These are phyloP conservation scores for Tetrax tetrax DNA, from an alignment of 2,113 vertebrate genomes.

Conservation along the genomic window DNA sequence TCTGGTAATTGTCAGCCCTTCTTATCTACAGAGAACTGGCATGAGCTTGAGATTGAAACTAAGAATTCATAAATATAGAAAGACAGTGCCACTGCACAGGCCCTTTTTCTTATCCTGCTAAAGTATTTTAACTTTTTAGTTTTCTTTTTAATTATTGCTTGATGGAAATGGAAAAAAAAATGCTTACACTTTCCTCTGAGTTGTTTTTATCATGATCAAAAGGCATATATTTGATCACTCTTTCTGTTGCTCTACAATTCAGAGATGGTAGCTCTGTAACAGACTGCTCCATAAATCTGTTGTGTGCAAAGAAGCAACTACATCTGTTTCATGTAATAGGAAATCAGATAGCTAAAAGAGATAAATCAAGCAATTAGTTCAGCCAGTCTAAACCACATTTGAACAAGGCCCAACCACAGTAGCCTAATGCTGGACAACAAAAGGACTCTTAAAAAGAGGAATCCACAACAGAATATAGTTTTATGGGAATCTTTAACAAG, in stretches of 20 bases:
- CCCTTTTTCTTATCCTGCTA: neutral
- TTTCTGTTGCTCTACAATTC: neutral
- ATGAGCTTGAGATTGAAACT: neutral
- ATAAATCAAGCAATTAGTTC: conserved; percentile 2
- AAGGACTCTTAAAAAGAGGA: neutral
- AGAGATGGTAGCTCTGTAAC: neutral
- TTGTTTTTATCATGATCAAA: neutral
- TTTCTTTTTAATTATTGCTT: neutral
- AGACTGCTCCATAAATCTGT: neutral
- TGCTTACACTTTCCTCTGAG: neutral
- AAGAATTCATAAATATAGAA: neutral
- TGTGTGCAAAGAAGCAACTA: neutral
- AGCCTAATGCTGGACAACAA: neutral
- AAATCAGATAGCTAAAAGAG: neutral
- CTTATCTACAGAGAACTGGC: neutral
- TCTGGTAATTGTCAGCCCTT: neutral
- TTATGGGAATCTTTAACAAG: neutral
- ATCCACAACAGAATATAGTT: neutral
- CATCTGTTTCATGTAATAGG: neutral
- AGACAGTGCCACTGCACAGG: neutral
- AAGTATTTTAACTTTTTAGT: neutral
- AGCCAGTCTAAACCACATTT: neutral
- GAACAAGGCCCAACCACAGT: neutral
- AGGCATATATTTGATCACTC: neutral
- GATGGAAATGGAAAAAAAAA: neutral